Conservation (phyloP, 2,113 vertebrate genomes). For the Marmota monax region DNA sequence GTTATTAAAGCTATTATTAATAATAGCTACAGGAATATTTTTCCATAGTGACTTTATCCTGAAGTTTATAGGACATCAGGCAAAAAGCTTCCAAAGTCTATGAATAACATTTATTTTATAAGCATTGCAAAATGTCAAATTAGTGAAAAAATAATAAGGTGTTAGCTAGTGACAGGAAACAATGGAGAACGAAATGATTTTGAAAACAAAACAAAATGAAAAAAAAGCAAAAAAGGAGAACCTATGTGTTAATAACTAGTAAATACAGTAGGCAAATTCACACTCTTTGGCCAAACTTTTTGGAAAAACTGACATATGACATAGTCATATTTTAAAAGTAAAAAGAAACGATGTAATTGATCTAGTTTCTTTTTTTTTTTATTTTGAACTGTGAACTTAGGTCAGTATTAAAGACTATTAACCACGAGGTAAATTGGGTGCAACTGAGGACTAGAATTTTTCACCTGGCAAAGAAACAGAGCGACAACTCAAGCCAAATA, state of each 20-base stretch:
- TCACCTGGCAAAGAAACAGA: background rate
- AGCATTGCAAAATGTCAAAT: constrained; percentile 17
- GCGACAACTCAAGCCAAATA: background rate
- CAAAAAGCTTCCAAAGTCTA: background rate
- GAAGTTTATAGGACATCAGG: background rate
- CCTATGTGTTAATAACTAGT: background rate
- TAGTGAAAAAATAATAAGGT: background rate
- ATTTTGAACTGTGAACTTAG: constrained; percentile 31
- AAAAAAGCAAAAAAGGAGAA: background rate
- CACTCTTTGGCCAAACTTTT: background rate
- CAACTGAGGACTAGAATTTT: background rate
- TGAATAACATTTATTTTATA: constrained; percentile 44
- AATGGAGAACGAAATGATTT: background rate
- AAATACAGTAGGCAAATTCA: background rate
- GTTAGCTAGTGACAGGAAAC: constrained; percentile 34
- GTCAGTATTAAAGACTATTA: background rate
- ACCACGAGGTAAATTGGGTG: background rate
- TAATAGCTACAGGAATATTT: constrained; percentile 10
- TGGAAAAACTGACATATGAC: background rate
- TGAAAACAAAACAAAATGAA: constrained; percentile 3
- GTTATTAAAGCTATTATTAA: background rate
- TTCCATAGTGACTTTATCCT: background rate
- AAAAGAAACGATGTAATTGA: background rate
- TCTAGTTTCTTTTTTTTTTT: constrained; percentile 25
- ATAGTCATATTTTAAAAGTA: constrained; percentile 52